Percentiles rank a stretch among this genome's conserved stretches.
These are phyloP conservation scores for Peucedramus taeniatus DNA, from an alignment of 2,113 vertebrate species.

Conservation along the genomic window DNA sequence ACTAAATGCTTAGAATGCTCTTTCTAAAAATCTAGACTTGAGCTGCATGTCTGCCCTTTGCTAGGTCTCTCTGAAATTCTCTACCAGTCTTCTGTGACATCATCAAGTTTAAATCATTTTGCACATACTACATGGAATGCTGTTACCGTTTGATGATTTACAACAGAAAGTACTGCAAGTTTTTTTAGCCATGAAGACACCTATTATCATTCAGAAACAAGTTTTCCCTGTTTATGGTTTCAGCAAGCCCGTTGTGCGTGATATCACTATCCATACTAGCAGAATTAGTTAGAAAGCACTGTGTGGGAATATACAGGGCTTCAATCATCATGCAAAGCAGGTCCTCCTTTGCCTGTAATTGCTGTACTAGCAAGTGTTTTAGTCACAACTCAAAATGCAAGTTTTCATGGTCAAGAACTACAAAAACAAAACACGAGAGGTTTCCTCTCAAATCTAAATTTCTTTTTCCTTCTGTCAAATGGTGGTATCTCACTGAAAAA, in stretches of 20 bases:
- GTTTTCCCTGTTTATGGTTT: neutral
- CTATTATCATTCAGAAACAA: neutral
- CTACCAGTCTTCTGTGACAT: neutral
- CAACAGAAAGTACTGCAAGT: neutral
- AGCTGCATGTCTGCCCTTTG: neutral
- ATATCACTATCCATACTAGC: rapidly evolving
- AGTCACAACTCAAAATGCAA: neutral
- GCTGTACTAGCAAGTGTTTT: neutral
- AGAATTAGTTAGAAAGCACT: neutral
- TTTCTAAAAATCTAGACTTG: neutral
- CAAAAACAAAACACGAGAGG: neutral
- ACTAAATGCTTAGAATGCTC: neutral
- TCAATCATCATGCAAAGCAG: neutral
- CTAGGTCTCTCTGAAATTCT: neutral
- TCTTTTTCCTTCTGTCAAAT: neutral
- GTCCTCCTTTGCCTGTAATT: neutral
- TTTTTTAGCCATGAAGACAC: neutral
- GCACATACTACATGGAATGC: neutral
- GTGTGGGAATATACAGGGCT: neutral
- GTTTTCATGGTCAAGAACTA: neutral
- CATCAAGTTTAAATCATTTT: neutral
- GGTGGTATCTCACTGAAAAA: neutral
- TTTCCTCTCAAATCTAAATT: neutral
- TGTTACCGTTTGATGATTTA: neutral
- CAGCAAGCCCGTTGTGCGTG: neutral